phyloP scores from a whole-genome alignment of 1,140 invertebrate genomes.

The Bathynomus jamesi region DNA sequence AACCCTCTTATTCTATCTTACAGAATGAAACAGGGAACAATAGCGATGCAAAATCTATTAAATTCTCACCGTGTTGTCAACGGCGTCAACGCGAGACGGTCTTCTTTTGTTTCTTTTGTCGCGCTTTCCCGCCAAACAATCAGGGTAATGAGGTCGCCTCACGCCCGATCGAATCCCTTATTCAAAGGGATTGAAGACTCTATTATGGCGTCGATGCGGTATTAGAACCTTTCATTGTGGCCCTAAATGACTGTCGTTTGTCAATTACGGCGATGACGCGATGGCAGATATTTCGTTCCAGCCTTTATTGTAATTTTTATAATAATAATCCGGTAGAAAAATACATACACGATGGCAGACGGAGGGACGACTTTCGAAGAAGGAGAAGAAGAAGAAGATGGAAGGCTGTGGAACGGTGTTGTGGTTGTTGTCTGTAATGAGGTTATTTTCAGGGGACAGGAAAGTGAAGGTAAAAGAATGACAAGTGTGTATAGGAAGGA shows the following conservation, averaged over 20 bases:
- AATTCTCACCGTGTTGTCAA: not conserved
- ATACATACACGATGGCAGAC: no score
- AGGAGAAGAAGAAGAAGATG: no score
- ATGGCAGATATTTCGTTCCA: not conserved
- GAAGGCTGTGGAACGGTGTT: no score
- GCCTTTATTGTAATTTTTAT: not conserved
- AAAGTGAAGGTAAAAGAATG: no score
- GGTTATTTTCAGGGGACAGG: no score
- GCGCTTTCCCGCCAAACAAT: not conserved
- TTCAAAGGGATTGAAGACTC: not conserved
- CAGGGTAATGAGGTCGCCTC: not conserved
- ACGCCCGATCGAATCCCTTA: not conserved
- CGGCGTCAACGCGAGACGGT: not conserved
- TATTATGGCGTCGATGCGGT: not conserved
- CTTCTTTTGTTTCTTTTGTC: not conserved
- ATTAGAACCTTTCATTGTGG: not conserved
- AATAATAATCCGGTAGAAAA: no score
- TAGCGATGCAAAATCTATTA: not conserved
- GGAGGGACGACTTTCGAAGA: no score
- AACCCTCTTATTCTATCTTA: no score
- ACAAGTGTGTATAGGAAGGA: no score
- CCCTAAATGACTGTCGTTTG: not conserved
- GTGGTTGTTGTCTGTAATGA: no score
- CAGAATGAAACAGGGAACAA: no score
- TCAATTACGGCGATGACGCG: not conserved